Conservation (phyloP, 2,113 vertebrate genomes). For the Corythoichthys haematopterus region DNA sequence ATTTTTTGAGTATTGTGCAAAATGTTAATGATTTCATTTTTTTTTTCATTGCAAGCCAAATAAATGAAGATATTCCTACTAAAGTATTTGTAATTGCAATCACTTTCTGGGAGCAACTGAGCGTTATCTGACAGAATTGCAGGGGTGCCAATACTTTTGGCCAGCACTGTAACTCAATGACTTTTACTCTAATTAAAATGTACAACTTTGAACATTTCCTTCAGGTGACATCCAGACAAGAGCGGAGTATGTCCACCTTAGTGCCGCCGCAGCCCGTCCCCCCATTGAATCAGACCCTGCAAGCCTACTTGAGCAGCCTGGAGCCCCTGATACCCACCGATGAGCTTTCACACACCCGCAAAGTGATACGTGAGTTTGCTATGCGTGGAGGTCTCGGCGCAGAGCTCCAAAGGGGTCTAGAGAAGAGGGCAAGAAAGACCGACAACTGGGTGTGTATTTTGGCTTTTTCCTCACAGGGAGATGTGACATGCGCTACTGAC, state of each 20-base stretch:
- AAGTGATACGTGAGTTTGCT: constrained; percentile 70
- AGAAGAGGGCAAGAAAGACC: constrained; percentile 61
- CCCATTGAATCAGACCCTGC: constrained; percentile 68
- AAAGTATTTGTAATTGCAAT: too few species aligned
- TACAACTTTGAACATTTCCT: not conserved
- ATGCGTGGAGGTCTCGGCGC: constrained; percentile 62
- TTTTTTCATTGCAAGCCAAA: too few species aligned
- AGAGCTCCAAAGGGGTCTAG: constrained; percentile 69
- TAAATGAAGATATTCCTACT: too few species aligned
- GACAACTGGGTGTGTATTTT: constrained; percentile 76
- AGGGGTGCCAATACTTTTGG: too few species aligned
- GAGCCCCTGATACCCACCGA: constrained; percentile 75
- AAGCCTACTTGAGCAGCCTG: constrained; percentile 71
- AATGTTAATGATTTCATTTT: too few species aligned
- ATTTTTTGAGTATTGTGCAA: too few species aligned
- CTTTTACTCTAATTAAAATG: not conserved
- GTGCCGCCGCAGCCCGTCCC: constrained; percentile 76
- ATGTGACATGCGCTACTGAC: not conserved
- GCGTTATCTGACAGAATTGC: too few species aligned
- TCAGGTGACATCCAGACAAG: constrained; percentile 50
- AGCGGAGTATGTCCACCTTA: constrained; percentile 44
- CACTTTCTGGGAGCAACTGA: too few species aligned
- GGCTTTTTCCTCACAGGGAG: constrained; percentile 1
- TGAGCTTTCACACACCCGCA: constrained; percentile 73
- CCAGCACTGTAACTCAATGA: too few species aligned